Conservation (phyloP, 2,113 vertebrate genomes). For the Scatophagus argus region DNA sequence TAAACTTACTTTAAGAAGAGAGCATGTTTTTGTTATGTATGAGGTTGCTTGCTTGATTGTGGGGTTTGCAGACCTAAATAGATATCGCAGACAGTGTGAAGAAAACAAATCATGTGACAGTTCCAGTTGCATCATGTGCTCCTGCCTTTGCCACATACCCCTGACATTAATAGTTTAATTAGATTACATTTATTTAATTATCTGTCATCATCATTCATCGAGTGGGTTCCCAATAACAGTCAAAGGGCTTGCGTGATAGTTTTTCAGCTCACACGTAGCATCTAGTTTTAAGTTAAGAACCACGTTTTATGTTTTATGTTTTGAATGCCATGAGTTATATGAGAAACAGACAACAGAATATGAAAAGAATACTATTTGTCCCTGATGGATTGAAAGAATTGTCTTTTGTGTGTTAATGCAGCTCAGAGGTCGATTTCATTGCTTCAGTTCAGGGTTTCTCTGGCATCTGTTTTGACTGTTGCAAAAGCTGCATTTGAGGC, state of each 20-base stretch:
- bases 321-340: slow-evolving; percentile 6
- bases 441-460: background rate
- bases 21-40: background rate
- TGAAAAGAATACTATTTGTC: background rate
- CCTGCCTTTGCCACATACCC: slow-evolving; percentile 41
- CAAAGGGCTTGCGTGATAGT: background rate
- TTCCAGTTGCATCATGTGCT: slow-evolving; percentile 70
- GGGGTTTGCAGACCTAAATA: slow-evolving; percentile 48
- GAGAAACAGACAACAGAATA: slow-evolving; percentile 15
- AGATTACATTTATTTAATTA: slow-evolving; percentile 65
- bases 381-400: slow-evolving; percentile 10
- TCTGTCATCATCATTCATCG: slow-evolving; percentile 33
- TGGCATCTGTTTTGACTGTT: background rate
- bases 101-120: slow-evolving; percentile 67
- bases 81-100: slow-evolving; percentile 20
- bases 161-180: slow-evolving; percentile 64
- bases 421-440: slow-evolving; percentile 34
- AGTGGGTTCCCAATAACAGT: slow-evolving; percentile 13
- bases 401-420: slow-evolving; percentile 36
- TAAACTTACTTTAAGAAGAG: background rate
- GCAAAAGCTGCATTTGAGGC: slow-evolving; percentile 12
- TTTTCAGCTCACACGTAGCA: background rate
- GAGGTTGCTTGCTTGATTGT: slow-evolving; percentile 13
- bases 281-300: background rate
- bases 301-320: background rate